These are phyloP conservation scores for Papilio polyxenes DNA, from an alignment of 1,140 invertebrate genomes.

Conservation along the genomic window DNA sequence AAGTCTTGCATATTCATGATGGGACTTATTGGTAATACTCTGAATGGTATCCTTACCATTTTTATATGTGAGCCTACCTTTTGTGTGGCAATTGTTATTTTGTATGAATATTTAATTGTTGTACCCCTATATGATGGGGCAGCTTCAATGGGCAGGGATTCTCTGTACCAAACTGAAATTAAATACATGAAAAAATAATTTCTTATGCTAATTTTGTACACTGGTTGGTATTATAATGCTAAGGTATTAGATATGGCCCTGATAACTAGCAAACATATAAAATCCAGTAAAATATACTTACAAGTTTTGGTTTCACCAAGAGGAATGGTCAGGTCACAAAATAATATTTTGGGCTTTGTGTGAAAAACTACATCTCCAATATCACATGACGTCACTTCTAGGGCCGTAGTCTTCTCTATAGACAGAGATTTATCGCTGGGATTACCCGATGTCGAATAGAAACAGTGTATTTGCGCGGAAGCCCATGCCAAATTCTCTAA, in stretches of 20 bases:
- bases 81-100: constrained; percentile 96
- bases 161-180: constrained; percentile 91
- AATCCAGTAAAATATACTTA: constrained; percentile 80
- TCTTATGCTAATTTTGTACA: not conserved
- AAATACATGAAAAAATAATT: constrained; percentile 30
- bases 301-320: constrained; percentile 95
- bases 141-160: constrained; percentile 92
- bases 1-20: constrained; percentile 88
- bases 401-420: constrained; percentile 74
- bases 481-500: constrained; percentile 96
- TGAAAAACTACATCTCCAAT: constrained; percentile 92
- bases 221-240: not conserved
- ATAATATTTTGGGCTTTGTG: constrained; percentile 97
- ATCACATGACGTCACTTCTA: constrained; percentile 80
- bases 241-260: too few species aligned
- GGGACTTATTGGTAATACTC: constrained; percentile 92
- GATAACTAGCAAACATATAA: not conserved
- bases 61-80: constrained; percentile 91
- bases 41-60: constrained; percentile 92
- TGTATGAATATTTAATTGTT: constrained; percentile 97
- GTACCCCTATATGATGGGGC: constrained; percentile 97
- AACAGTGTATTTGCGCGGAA: constrained; percentile 97
- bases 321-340: constrained; percentile 94
- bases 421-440: constrained; percentile 76
- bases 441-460: constrained; percentile 89